Evolutionary conservation across 2,113 vertebrate genomes (phyloP).

Genomic region (Triplophysa siluroides): DNA sequence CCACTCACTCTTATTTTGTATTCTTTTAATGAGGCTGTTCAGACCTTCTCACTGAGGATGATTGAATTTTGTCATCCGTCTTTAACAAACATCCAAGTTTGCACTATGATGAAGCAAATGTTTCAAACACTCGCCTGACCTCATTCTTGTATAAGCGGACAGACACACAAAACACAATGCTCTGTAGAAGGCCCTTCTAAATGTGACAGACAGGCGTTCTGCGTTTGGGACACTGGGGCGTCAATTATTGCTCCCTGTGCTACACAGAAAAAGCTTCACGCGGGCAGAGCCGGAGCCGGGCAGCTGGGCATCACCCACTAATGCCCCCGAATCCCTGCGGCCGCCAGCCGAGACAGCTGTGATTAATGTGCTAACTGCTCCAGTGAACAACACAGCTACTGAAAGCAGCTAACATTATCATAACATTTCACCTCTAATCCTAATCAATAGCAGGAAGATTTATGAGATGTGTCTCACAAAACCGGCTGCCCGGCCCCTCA

Average conservation of each 20-base stretch:
- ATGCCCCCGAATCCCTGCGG: conserved; percentile 21
- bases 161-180: conserved; percentile 8
- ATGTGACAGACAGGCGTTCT: conserved; percentile 33
- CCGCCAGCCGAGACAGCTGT: conserved; percentile 66
- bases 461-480: conserved; percentile 59
- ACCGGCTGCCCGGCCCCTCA: background rate
- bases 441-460: conserved; percentile 65
- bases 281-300: conserved; percentile 9
- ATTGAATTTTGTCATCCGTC: too few relatives aligned
- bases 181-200: background rate
- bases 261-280: background rate
- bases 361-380: conserved; percentile 77
- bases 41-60: too few relatives aligned
- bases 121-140: too few relatives aligned
- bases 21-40: too few relatives aligned
- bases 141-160: background rate
- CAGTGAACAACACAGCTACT: conserved; percentile 67
- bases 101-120: too few relatives aligned
- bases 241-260: conserved; percentile 26
- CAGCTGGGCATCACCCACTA: conserved; percentile 38
- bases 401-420: conserved; percentile 72
- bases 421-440: conserved; percentile 72
- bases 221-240: conserved; percentile 30
- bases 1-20: background rate
- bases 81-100: too few relatives aligned